Percentiles rank a stretch among this genome's conserved stretches.
Conservation (phyloP, 2,888 invertebrate genomes). For the Drosophila rellima region DNA sequence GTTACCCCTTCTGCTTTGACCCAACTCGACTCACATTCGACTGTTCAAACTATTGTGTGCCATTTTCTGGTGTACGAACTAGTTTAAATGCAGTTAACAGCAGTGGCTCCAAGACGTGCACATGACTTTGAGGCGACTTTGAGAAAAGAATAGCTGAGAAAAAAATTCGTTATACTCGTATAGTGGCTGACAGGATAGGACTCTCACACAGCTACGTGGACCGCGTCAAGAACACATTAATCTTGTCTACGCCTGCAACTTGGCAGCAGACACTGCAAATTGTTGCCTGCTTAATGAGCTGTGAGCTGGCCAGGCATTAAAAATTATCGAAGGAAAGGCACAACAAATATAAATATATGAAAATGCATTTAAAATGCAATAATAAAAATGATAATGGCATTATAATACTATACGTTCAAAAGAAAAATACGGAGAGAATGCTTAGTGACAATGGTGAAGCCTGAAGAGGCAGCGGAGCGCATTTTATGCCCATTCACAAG, state of each 20-base stretch:
- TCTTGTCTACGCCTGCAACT: constrained; percentile 66
- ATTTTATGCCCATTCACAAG: constrained; percentile 69
- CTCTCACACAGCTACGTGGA: constrained; percentile 34
- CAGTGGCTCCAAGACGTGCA: constrained; percentile 58
- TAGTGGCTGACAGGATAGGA: constrained; percentile 23
- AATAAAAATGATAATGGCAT: constrained; percentile 78
- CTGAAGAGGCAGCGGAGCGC: constrained; percentile 61
- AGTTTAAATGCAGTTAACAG: constrained; percentile 76
- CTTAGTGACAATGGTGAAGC: constrained; percentile 39
- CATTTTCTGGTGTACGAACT: constrained; percentile 52
- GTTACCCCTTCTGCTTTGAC: constrained; percentile 40
- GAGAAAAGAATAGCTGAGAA: constrained; percentile 21
- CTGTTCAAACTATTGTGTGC: constrained; percentile 41
- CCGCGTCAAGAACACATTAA: constrained; percentile 64
- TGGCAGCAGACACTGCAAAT: constrained; percentile 43
- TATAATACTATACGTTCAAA: constrained; percentile 64
- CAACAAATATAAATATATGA: constrained; percentile 27
- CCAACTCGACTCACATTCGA: constrained; percentile 51
- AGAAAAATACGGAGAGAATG: constrained; percentile 6
- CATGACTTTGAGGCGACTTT: constrained; percentile 81
- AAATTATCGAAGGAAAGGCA: constrained; percentile 67
- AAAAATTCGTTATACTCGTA: constrained; percentile 13
- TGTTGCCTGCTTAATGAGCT: constrained; percentile 61
- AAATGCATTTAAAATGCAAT: constrained; percentile 80
- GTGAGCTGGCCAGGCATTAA: constrained; percentile 65